Percentiles rank a stretch among this genome's conserved stretches.
phyloP scores from a whole-genome alignment of 2,888 invertebrate genomes.

The Allophyes oxyacanthae region DNA sequence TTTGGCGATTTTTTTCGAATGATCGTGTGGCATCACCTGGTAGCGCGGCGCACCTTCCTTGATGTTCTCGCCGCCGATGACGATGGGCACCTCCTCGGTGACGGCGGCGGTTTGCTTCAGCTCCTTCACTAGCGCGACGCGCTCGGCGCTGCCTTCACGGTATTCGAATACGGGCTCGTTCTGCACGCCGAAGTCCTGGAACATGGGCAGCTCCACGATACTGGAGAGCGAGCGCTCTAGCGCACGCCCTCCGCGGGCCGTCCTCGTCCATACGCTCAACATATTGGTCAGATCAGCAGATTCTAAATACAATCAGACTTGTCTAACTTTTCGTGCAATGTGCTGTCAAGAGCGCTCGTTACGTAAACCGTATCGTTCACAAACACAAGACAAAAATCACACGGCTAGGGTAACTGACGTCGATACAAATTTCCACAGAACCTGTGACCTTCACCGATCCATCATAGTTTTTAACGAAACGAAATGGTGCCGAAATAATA shows the following conservation, averaged over 20 bases:
- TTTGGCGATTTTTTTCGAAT: constrained; percentile 95
- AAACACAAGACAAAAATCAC: constrained; percentile 46
- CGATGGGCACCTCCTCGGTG: constrained; percentile 96
- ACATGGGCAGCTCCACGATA: constrained; percentile 90
- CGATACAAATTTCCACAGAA: constrained; percentile 52
- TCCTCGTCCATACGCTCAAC: constrained; percentile 67
- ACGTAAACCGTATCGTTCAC: constrained; percentile 58
- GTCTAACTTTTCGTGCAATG: constrained; percentile 20
- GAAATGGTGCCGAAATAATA: constrained; percentile 49
- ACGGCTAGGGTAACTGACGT: constrained; percentile 50
- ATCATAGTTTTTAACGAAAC: constrained; percentile 83
- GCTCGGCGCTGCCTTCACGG: constrained; percentile 94
- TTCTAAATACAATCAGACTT: constrained; percentile 1
- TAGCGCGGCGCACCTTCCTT: constrained; percentile 92
- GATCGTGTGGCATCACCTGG: constrained; percentile 97
- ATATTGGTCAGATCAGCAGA: constrained; percentile 52
- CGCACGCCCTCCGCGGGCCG: constrained; percentile 90
- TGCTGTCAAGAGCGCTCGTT: constrained; percentile 56
- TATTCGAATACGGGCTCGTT: constrained; percentile 96
- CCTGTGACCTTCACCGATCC: constrained; percentile 75
- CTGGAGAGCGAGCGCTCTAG: constrained; percentile 85
- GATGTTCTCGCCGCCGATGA: constrained; percentile 97
- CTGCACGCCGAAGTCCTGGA: constrained; percentile 91
- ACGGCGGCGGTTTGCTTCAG: constrained; percentile 90
- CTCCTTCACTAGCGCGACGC: constrained; percentile 92